A percentile compares a stretch with the other conserved stretches of the same genome.
phyloP scores from a whole-genome alignment of 53 echinoderm and acorn worm species.

The Paelopatides confundens region DNA sequence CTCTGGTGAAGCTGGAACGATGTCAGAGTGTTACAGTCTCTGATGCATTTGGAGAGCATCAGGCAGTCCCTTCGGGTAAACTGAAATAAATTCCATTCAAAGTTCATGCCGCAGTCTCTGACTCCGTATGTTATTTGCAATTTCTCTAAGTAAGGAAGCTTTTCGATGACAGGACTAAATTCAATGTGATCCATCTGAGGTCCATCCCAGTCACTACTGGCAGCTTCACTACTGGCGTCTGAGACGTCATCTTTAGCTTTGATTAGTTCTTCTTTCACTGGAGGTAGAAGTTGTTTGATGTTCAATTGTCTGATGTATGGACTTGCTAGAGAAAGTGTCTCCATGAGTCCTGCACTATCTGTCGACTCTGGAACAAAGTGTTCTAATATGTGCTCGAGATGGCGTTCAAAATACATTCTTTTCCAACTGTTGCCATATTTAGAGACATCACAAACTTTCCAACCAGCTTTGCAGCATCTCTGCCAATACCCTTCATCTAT shows the following conservation, averaged over 20 bases:
- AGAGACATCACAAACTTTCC: constrained; percentile 88
- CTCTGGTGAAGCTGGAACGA: constrained; percentile 93
- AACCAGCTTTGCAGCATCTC: constrained; percentile 90
- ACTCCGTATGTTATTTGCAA: constrained; percentile 94
- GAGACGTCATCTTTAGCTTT: constrained; percentile 87
- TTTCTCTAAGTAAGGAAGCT: constrained; percentile 86
- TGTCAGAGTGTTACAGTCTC: constrained; percentile 79
- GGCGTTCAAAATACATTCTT: constrained; percentile 98
- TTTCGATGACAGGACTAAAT: constrained; percentile 85
- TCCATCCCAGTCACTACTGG: constrained; percentile 75
- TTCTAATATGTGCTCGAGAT: constrained; percentile 91
- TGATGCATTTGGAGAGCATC: constrained; percentile 89
- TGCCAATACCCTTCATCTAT: constrained; percentile 99
- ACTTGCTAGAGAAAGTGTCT: constrained; percentile 82
- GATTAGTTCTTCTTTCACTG: constrained; percentile 92
- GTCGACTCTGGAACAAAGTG: constrained; percentile 97
- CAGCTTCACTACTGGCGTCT: constrained; percentile 89
- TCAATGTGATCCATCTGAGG: constrained; percentile 98
- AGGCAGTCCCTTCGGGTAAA: constrained; percentile 95
- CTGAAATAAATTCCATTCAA: constrained; percentile 99
- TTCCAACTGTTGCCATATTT: constrained; percentile 95
- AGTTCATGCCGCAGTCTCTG: constrained; percentile 98
- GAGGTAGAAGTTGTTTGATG: constrained; percentile 91
- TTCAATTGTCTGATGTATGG: constrained; percentile 85
- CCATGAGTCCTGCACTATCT: constrained; percentile 58